phyloP scores from a whole-genome alignment of 2,888 invertebrate species.

The Acleris cristana region DNA sequence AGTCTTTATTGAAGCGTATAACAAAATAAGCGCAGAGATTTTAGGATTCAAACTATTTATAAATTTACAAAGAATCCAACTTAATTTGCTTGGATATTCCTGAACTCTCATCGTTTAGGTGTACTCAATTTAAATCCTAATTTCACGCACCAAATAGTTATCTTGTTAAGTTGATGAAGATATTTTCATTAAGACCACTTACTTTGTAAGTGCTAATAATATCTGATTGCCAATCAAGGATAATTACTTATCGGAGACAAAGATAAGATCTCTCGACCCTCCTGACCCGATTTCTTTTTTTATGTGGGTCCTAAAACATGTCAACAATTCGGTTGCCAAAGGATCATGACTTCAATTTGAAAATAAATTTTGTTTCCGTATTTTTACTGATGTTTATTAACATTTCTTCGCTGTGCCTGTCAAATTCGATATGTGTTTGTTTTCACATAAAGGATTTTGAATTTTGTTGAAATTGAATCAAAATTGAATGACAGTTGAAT shows the following conservation, averaged over 20 bases:
- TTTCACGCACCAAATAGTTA: conserved; percentile 9
- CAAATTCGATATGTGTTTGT: too few relatives aligned
- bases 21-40: neutral
- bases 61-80: neutral
- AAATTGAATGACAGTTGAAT: too few relatives aligned
- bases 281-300: conserved; percentile 4
- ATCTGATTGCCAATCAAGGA: conserved; percentile 27
- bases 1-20: too few relatives aligned
- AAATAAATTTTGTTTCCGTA: too few relatives aligned
- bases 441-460: too few relatives aligned
- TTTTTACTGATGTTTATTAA: too few relatives aligned
- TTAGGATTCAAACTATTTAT: neutral
- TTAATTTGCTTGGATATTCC: neutral
- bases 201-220: conserved; percentile 13
- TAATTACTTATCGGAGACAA: conserved; percentile 11
- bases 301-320: too few relatives aligned
- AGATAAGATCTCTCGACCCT: neutral
- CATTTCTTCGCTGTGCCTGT: too few relatives aligned
- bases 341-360: too few relatives aligned
- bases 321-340: neutral
- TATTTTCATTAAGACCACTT: conserved; percentile 21
- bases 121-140: conserved; percentile 4
- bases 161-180: conserved; percentile 1
- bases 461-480: too few relatives aligned
- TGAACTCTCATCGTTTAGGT: neutral